A percentile compares a stretch with the other conserved stretches of the same genome.
These are phyloP conservation scores for Panurus biarmicus DNA, from an alignment of 2,113 vertebrate species.

Conservation along the genomic window DNA sequence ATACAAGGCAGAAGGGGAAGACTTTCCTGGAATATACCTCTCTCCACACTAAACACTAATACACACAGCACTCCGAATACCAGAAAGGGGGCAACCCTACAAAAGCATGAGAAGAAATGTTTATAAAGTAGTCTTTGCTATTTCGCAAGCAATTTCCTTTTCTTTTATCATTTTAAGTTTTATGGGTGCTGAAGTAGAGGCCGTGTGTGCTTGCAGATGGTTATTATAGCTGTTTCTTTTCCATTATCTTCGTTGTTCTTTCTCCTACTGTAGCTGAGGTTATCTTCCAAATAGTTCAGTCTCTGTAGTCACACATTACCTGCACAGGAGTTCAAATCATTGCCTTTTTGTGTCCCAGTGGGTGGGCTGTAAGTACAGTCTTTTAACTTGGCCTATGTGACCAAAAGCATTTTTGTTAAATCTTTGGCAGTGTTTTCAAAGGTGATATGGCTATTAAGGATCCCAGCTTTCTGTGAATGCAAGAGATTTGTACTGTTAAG, in stretches of 20 bases:
- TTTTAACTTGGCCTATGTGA: not conserved
- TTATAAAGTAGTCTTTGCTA: not conserved
- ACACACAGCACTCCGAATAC: not conserved
- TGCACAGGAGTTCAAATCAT: not conserved
- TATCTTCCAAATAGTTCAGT: not conserved
- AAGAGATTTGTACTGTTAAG: not conserved
- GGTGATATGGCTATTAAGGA: not conserved
- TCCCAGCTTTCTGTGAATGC: not conserved
- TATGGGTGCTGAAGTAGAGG: not conserved
- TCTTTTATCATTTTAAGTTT: constrained; percentile 18
- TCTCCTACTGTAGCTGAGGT: not conserved
- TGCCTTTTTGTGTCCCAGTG: not conserved
- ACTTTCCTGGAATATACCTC: not conserved
- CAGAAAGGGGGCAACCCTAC: not conserved
- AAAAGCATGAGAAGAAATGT: not conserved
- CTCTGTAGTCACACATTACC: not conserved
- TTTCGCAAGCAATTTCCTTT: not conserved
- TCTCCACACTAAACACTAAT: not conserved
- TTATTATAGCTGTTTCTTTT: constrained; percentile 10
- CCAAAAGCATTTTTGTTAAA: not conserved
- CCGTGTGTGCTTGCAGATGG: not conserved
- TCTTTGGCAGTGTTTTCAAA: not conserved
- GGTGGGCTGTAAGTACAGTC: not conserved
- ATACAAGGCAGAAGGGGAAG: not conserved
- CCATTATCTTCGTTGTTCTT: not conserved